Conservation (phyloP, 2,113 vertebrate species). For the Narcine bancroftii region DNA sequence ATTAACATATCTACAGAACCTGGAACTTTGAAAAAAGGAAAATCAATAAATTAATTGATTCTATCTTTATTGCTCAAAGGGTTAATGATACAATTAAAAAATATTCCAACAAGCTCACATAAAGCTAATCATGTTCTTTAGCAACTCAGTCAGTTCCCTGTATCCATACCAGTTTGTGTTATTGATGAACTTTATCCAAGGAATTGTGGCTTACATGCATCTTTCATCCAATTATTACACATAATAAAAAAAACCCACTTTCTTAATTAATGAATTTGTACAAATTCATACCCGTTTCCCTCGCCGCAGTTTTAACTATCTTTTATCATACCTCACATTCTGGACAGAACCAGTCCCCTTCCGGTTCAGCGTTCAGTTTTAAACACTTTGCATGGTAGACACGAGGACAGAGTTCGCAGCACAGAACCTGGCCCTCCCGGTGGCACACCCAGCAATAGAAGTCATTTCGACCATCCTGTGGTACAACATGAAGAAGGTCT, state of each 20-base stretch:
- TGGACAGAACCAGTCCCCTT: constrained; percentile 99
- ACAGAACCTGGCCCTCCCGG: constrained; percentile 99
- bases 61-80: constrained; percentile 26
- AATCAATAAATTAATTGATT: not conserved
- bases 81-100: constrained; percentile 10
- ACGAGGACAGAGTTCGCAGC: constrained; percentile 99
- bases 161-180: constrained; percentile 37
- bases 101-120: not conserved
- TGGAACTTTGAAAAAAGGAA: not conserved
- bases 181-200: constrained; percentile 26
- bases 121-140: constrained; percentile 7
- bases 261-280: constrained; percentile 28
- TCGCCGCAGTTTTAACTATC: constrained; percentile 33
- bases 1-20: not conserved
- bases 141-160: constrained; percentile 35
- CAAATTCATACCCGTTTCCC: constrained; percentile 31
- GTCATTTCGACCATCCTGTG: constrained; percentile 98
- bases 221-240: constrained; percentile 16
- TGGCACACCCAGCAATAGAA: constrained; percentile 99
- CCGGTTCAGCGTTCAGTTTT: constrained; percentile 99
- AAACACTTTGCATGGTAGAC: constrained; percentile 99
- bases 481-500: constrained; percentile 99
- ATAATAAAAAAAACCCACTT: constrained; percentile 27
- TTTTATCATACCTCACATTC: constrained; percentile 92
- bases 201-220: constrained; percentile 34